Conservation (phyloP, 2,888 invertebrate genomes). For the Teleiodes luculella region DNA sequence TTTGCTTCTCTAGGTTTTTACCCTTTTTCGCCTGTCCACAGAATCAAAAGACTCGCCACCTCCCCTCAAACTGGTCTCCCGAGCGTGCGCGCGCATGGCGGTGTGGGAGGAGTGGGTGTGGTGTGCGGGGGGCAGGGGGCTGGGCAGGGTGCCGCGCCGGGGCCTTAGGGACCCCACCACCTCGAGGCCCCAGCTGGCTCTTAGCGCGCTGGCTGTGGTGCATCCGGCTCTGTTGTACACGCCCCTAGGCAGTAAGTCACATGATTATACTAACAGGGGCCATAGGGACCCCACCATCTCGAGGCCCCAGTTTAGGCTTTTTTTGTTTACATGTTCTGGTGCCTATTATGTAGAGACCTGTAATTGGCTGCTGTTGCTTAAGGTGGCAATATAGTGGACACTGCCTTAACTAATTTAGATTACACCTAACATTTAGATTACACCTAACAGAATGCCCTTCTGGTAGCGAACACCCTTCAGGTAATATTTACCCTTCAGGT, state of each 20-base stretch:
- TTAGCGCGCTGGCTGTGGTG: slow-evolving; percentile 42
- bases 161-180: slow-evolving; percentile 17
- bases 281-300: slow-evolving; percentile 18
- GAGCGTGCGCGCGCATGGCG: slow-evolving; percentile 43
- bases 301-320: slow-evolving; percentile 32
- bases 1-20: not conserved
- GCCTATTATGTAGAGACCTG: not conserved
- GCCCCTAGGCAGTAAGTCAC: not conserved
- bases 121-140: slow-evolving; percentile 53
- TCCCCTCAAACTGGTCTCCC: slow-evolving; percentile 19
- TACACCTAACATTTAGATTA: no score
- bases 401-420: no score
- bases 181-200: slow-evolving; percentile 29
- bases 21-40: no score
- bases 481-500: no score
- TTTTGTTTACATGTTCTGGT: not conserved
- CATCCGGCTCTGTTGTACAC: slow-evolving; percentile 33
- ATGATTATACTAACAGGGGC: slow-evolving; percentile 18
- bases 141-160: slow-evolving; percentile 47
- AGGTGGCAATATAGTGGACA: no score
- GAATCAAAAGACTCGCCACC: slow-evolving; percentile 4
- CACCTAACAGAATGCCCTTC: no score
- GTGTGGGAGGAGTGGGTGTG: slow-evolving; percentile 62
- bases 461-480: no score
- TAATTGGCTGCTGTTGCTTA: no score